Conservation (phyloP, 2,113 vertebrate genomes). For the Pelodiscus sinensis region DNA sequence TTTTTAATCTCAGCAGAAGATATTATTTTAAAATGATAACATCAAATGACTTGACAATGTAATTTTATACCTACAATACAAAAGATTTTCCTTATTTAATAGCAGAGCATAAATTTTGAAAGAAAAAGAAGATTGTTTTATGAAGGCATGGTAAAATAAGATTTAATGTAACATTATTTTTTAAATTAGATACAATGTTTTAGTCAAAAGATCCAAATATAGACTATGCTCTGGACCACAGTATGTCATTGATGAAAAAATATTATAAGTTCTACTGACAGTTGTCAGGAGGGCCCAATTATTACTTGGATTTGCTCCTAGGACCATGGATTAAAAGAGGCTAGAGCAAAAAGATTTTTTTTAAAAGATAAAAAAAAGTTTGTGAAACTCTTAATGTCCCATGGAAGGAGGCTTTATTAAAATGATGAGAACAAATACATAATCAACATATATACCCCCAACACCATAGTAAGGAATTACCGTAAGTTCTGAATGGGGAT, state of each 20-base stretch:
- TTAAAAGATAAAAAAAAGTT: background rate
- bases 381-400: background rate
- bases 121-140: conserved; percentile 51
- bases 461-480: background rate
- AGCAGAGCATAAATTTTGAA: conserved; percentile 61
- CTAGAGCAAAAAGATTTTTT: background rate
- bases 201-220: conserved; percentile 70
- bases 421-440: background rate
- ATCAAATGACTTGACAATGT: conserved; percentile 26
- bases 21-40: too few relatives aligned
- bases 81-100: conserved; percentile 71
- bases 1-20: conserved; percentile 40
- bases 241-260: conserved; percentile 16
- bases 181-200: conserved; percentile 60
- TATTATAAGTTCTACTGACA: conserved; percentile 1
- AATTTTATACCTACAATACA: conserved; percentile 47
- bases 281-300: conserved; percentile 12
- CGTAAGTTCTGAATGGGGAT: background rate
- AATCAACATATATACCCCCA: background rate
- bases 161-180: conserved; percentile 57
- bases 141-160: conserved; percentile 53
- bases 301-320: conserved; percentile 39
- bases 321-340: background rate
- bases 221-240: conserved; percentile 36
- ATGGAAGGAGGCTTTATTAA: background rate